phyloP scores from a whole-genome alignment of 1,140 invertebrate species.

The Drosophila ananassae region DNA sequence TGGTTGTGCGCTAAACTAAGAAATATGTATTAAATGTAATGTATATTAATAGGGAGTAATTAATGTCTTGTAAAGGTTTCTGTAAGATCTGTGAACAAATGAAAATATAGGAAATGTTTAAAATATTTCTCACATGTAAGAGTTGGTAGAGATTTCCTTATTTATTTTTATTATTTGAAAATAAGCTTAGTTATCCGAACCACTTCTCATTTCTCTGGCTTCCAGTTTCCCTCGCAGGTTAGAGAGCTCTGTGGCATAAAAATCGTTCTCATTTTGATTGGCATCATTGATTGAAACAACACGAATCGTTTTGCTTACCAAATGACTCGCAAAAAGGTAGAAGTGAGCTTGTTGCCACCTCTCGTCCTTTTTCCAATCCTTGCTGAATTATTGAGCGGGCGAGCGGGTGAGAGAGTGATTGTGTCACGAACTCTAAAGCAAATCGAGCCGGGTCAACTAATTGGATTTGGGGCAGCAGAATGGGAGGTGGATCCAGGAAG shows the following conservation, averaged over 20 bases:
- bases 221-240: conserved; percentile 4
- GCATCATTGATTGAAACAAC: conserved; percentile 81
- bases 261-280: conserved; percentile 77
- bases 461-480: conserved; percentile 66
- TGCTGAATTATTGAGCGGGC: conserved; percentile 55
- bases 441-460: conserved; percentile 56
- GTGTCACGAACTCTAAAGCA: conserved; percentile 58
- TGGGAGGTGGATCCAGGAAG: conserved; percentile 47
- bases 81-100: too few relatives aligned
- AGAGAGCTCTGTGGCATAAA: conserved; percentile 54
- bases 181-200: neutral
- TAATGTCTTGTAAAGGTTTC: too few relatives aligned
- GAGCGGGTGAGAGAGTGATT: conserved; percentile 64
- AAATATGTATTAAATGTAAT: neutral
- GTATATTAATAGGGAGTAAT: neutral
- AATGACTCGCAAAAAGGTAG: conserved; percentile 68
- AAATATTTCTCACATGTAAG: too few relatives aligned
- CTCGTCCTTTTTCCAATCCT: conserved; percentile 25
- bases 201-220: conserved; percentile 20
- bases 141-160: neutral
- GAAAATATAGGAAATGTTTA: too few relatives aligned
- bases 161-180: neutral
- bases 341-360: conserved; percentile 55
- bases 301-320: conserved; percentile 73
- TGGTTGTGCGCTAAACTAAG: neutral